Percentiles rank a stretch among this genome's conserved stretches.
These are phyloP conservation scores for Dromiciops gliroides DNA, from an alignment of 2,113 vertebrate genomes.

Conservation along the genomic window DNA sequence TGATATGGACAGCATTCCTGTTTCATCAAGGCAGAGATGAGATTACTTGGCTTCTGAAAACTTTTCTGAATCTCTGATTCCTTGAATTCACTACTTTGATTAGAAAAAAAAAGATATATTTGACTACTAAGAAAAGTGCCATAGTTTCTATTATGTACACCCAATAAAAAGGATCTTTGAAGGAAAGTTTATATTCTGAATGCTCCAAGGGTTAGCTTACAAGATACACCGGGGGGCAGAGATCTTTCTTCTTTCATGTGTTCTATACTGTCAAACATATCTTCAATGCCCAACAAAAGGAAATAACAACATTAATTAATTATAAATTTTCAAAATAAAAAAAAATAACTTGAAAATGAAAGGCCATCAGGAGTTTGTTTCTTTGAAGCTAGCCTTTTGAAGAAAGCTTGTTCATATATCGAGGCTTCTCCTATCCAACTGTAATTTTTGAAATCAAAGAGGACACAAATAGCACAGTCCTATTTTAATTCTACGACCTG, in stretches of 20 bases:
- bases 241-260: slow-evolving; percentile 47
- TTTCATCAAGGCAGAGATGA: neutral
- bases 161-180: slow-evolving; percentile 27
- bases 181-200: neutral
- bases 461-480: neutral
- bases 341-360: neutral
- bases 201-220: neutral
- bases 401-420: slow-evolving; percentile 46
- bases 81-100: slow-evolving; percentile 45
- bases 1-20: neutral
- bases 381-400: slow-evolving; percentile 73
- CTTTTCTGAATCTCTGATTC: neutral
- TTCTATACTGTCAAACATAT: slow-evolving; percentile 9
- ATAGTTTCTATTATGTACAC: neutral
- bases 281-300: slow-evolving; percentile 28
- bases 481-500: slow-evolving; percentile 25
- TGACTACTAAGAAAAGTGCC: slow-evolving; percentile 12
- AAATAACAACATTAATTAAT: slow-evolving; percentile 64
- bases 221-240: neutral
- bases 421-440: slow-evolving; percentile 15
- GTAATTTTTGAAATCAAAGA: slow-evolving; percentile 64
- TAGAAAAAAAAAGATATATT: neutral
- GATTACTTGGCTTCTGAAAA: neutral
- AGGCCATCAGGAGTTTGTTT: slow-evolving; percentile 17
- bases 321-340: slow-evolving; percentile 59